A percentile compares a stretch with the other conserved stretches of the same genome.
Evolutionary conservation across 2,888 invertebrate species (phyloP).

Genomic region (Cephalotes varians): DNA sequence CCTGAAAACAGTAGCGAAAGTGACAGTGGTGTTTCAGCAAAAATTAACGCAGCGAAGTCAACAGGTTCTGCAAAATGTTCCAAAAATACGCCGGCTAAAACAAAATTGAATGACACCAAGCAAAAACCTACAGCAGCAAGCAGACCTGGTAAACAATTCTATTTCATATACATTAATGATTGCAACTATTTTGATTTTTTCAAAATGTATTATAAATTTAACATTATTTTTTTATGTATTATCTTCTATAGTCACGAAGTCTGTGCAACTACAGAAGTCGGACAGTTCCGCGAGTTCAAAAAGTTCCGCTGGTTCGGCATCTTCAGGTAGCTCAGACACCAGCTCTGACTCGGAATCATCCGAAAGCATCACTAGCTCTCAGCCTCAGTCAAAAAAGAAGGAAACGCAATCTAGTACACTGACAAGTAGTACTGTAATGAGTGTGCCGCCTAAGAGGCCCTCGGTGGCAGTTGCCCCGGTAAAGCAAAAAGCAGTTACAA

Average conservation of each 20-base stretch:
- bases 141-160: slow-evolving; percentile 81
- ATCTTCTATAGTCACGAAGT: slow-evolving; percentile 72
- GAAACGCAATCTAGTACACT: slow-evolving; percentile 76
- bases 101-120: slow-evolving; percentile 83
- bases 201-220: slow-evolving; percentile 6
- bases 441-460: slow-evolving; percentile 79
- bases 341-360: slow-evolving; percentile 92
- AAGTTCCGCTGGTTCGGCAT: slow-evolving; percentile 88
- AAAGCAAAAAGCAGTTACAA: slow-evolving; percentile 81
- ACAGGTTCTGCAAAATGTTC: slow-evolving; percentile 80
- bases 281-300: slow-evolving; percentile 90
- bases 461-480: slow-evolving; percentile 81
- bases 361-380: slow-evolving; percentile 86
- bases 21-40: slow-evolving; percentile 85
- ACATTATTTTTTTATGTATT: not conserved
- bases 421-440: slow-evolving; percentile 65
- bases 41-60: slow-evolving; percentile 85
- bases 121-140: slow-evolving; percentile 86
- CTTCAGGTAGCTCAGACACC: slow-evolving; percentile 87
- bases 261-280: slow-evolving; percentile 86
- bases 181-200: not conserved
- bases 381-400: slow-evolving; percentile 82
- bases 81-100: slow-evolving; percentile 83
- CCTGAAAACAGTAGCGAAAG: slow-evolving; percentile 92
- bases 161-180: not conserved